Base-by-base conservation (phyloP, 37 sponge, comb jelly and placozoan genomes). In the Spongilla lacustris region DNA sequence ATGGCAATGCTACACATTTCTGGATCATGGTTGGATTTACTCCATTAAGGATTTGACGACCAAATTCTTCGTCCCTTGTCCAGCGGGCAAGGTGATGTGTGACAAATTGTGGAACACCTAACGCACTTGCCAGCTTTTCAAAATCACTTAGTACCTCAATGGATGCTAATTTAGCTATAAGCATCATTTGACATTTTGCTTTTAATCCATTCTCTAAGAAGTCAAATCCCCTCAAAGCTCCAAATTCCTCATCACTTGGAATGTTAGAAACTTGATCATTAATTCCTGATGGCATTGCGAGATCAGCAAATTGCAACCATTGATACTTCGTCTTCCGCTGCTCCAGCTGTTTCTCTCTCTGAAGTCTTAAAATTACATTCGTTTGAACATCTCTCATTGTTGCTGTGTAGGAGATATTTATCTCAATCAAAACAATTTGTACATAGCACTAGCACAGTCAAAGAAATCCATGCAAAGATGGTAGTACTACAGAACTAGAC, bases 11-110 rank as follows among this genome's bases (percentile, higher is more conserved):
- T 0, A 49, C 31, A 30, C 82, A 83, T 22, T 32, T 73, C 11
- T 67, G 25, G 75, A 91, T 85, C 31, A 87, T 26, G n/a, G 29
- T 50, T n/a, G 87, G 87, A 68, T 87, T 85, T 4, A 79, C 83
- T 58, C n/a, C n/a, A n/a, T n/a, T n/a, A n/a, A n/a, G n/a, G n/a
- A n/a, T n/a, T n/a, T n/a, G n/a, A n/a, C n/a, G n/a, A n/a, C n/a
- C n/a, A n/a, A n/a, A n/a, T n/a, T n/a, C n/a, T n/a, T n/a, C n/a
- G n/a, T n/a, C n/a, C 87, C 92, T 74, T 91, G 37, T 81, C 92
- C 92, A 91, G 8, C 87, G 84, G 2, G 19, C 50, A 2, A 34
- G 27, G 25, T 83, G 37, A 30, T 27, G 5, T 10, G 71, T 32
- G 36, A 22, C 11, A 8, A 50, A 31, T 2, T 86, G 30, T 34